phyloP scores from a whole-genome alignment of 1,140 invertebrate genomes.

The Drosophila busckii region DNA sequence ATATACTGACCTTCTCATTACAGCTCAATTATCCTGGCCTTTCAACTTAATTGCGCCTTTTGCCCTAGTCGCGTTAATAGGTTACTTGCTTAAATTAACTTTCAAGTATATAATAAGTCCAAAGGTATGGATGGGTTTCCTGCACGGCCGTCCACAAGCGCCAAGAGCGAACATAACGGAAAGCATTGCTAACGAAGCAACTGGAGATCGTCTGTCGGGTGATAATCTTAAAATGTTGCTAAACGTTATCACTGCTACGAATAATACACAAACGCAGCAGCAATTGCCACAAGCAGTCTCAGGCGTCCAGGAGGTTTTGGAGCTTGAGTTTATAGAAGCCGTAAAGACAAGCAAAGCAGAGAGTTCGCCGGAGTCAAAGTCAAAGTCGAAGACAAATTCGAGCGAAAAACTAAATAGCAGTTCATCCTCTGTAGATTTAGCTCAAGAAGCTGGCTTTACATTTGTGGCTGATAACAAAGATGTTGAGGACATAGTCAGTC shows the following conservation, averaged over 20 bases:
- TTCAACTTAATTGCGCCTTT: conserved; percentile 41
- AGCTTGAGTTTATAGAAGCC: conserved; percentile 6
- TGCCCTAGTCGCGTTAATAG: conserved; percentile 39
- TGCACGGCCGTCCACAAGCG: neutral
- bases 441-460: conserved; percentile 41
- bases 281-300: conserved; percentile 21
- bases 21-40: conserved; percentile 47
- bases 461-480: conserved; percentile 43
- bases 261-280: neutral
- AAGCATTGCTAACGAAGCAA: neutral
- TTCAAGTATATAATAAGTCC: conserved; percentile 70
- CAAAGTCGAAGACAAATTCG: neutral
- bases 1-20: no score
- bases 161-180: neutral
- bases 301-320: conserved; percentile 61
- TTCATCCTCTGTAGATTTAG: neutral
- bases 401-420: conserved; percentile 27
- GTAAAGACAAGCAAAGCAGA: neutral
- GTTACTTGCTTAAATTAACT: conserved; percentile 51
- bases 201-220: conserved; percentile 52
- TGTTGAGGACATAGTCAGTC: conserved; percentile 10
- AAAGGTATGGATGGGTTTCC: conserved; percentile 39
- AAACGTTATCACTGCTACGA: conserved; percentile 40
- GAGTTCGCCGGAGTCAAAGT: no score
- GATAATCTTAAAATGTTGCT: conserved; percentile 68